phyloP scores from a whole-genome alignment of 1,140 invertebrate genomes.

The Eueides isabella region DNA sequence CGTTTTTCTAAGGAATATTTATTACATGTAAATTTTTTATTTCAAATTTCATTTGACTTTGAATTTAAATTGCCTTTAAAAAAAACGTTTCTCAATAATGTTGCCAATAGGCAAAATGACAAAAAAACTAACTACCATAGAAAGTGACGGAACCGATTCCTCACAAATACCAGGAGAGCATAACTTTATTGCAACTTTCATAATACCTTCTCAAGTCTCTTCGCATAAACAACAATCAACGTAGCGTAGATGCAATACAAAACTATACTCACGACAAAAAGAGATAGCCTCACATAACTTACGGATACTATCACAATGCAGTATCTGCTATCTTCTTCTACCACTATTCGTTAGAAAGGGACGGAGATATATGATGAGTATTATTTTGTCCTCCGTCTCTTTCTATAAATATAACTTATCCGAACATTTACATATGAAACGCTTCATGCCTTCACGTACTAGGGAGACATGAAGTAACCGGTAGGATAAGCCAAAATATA shows the following conservation, averaged over 20 bases:
- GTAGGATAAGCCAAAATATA: background rate
- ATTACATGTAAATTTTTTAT: no score
- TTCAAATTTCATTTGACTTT: no score
- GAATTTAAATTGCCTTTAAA: no score
- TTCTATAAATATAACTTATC: background rate
- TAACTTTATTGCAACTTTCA: background rate
- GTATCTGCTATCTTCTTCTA: background rate
- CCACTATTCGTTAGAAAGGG: background rate
- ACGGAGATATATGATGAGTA: background rate
- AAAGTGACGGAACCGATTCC: constrained; percentile 6
- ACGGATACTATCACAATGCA: background rate
- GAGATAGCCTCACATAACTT: background rate
- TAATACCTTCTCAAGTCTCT: background rate
- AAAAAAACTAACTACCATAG: background rate
- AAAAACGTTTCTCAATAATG: no score
- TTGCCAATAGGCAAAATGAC: no score
- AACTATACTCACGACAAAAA: background rate
- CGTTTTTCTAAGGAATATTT: no score
- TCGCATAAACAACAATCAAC: background rate
- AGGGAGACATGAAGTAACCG: background rate
- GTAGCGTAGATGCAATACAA: background rate
- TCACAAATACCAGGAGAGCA: background rate
- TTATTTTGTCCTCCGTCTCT: background rate
- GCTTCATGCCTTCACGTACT: background rate
- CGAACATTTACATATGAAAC: constrained; percentile 10